Conservation (phyloP, 2,888 invertebrate genomes). For the Hemaris fuciformis region DNA sequence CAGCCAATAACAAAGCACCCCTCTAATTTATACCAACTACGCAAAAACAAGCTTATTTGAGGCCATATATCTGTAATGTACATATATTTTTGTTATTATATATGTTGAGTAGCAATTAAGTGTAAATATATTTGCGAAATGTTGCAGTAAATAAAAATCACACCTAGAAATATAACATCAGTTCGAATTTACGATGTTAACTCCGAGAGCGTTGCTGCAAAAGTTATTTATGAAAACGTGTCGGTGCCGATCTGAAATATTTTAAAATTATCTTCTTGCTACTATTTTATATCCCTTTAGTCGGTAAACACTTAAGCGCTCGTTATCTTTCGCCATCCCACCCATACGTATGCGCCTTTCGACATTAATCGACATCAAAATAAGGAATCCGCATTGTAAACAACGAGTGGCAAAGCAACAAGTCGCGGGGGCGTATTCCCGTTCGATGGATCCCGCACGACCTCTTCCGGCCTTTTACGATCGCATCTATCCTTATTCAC, state of each 20-base stretch:
- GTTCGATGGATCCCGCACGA: constrained; percentile 41
- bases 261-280: background rate
- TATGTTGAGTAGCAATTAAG: too few species aligned
- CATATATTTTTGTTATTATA: background rate
- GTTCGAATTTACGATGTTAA: background rate
- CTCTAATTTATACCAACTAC: constrained; percentile 2
- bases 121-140: too few species aligned
- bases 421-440: constrained; percentile 49
- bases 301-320: background rate
- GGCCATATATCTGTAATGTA: background rate
- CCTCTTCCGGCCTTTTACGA: constrained; percentile 53
- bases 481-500: constrained; percentile 40
- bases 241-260: background rate
- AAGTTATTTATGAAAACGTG: background rate
- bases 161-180: background rate
- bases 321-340: constrained; percentile 36
- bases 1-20: background rate
- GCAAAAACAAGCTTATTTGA: background rate
- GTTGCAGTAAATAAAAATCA: background rate
- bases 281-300: background rate
- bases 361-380: constrained; percentile 45
- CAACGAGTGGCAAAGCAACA: constrained; percentile 61
- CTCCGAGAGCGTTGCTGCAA: background rate
- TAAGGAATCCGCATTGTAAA: constrained; percentile 55
- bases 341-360: constrained; percentile 38